Evolutionary conservation across 2,888 invertebrate genomes (phyloP).

Genomic region (Melanotus villosus): DNA sequence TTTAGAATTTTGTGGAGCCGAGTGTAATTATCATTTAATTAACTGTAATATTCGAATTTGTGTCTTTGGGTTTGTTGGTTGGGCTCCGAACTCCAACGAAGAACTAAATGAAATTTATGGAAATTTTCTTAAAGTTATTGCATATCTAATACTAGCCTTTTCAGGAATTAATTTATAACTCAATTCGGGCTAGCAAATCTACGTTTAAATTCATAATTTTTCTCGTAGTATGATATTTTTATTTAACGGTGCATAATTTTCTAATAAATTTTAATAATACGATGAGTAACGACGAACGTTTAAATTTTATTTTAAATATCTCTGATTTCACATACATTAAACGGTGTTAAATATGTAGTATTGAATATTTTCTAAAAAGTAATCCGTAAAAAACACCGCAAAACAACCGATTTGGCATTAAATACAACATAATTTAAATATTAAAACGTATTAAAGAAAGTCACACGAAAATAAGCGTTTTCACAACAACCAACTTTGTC

Average conservation of each 20-base stretch:
- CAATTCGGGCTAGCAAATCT: constrained; percentile 8
- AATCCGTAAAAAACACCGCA: too few species aligned
- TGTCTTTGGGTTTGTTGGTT: too few species aligned
- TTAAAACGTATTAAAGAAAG: too few species aligned
- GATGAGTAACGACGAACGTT: background rate
- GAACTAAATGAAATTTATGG: background rate
- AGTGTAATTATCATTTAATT: too few species aligned
- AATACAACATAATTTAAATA: too few species aligned
- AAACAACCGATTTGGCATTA: background rate
- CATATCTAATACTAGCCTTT: background rate
- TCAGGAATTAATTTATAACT: constrained; percentile 23
- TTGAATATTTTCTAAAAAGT: too few species aligned
- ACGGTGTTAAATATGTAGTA: too few species aligned
- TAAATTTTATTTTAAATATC: constrained; percentile 9
- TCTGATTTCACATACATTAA: background rate
- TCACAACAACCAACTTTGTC: background rate
- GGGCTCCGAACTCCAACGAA: constrained; percentile 5
- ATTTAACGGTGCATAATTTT: constrained; percentile 1
- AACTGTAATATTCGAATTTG: too few species aligned
- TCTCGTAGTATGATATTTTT: background rate
- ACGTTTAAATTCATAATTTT: constrained; percentile 6
- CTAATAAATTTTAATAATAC: constrained; percentile 19
- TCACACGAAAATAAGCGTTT: too few species aligned
- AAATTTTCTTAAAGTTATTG: background rate
- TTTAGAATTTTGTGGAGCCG: too few species aligned